Percentiles rank a stretch among this genome's conserved stretches.
phyloP scores from a whole-genome alignment of 2,797 vertebrate species.

The Graptemys geographica region DNA sequence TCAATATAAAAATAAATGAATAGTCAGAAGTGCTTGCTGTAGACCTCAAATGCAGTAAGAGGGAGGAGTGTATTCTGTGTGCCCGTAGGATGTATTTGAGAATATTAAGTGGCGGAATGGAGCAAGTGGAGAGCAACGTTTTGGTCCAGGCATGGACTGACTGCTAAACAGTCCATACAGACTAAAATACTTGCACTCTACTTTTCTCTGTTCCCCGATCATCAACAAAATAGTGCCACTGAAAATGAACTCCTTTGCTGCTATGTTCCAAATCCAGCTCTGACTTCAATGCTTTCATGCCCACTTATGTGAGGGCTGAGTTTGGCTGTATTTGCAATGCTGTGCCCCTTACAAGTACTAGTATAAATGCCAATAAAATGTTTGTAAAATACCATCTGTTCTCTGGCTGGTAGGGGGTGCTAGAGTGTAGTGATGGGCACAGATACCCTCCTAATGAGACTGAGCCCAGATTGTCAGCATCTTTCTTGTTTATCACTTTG shows the following conservation, averaged over 20 bases:
- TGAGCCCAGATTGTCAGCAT: fast-evolving
- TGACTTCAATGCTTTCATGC: neutral
- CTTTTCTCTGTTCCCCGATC: fast-evolving
- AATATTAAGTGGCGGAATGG: neutral
- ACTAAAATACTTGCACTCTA: neutral
- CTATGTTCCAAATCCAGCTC: neutral
- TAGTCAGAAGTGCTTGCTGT: slow-evolving; percentile 14
- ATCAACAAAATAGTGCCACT: fast-evolving
- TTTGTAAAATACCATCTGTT: neutral
- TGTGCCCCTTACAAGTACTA: neutral
- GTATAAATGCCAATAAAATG: fast-evolving
- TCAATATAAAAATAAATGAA: neutral
- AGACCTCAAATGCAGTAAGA: fast-evolving
- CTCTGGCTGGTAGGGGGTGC: neutral
- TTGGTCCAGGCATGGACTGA: fast-evolving
- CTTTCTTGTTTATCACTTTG: neutral
- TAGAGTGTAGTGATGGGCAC: neutral
- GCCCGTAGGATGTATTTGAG: neutral
- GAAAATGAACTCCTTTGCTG: neutral
- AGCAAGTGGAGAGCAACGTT: neutral
- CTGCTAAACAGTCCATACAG: fast-evolving
- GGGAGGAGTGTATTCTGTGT: neutral
- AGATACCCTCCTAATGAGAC: neutral
- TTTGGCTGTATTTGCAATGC: neutral
- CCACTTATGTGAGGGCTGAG: neutral